These are phyloP conservation scores for Geotria australis DNA, from an alignment of 2,797 vertebrate species.

Conservation along the genomic window DNA sequence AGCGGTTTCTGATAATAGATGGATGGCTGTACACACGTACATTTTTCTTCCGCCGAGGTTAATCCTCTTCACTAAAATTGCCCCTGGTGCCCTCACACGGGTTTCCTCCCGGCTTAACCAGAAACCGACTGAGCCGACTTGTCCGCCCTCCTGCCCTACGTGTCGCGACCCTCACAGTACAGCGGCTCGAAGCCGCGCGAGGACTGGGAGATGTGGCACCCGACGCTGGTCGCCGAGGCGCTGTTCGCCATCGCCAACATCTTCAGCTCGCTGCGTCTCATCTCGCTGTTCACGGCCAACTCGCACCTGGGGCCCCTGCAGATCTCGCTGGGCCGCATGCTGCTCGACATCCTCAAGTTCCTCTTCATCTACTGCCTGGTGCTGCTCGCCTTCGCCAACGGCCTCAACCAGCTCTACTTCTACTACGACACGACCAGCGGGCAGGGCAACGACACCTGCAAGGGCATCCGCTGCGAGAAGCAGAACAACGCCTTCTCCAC, in stretches of 20 bases:
- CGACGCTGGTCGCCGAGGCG: conserved; percentile 76
- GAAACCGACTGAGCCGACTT: no score
- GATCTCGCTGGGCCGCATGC: conserved; percentile 83
- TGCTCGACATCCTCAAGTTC: conserved; percentile 97
- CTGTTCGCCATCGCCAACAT: conserved; percentile 97
- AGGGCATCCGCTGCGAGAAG: conserved; percentile 81
- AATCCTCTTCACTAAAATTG: no score
- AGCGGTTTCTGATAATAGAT: no score
- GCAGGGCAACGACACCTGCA: conserved; percentile 80
- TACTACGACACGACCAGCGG: conserved; percentile 86
- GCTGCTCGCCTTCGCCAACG: conserved; percentile 76
- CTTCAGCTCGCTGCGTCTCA: conserved; percentile 80
- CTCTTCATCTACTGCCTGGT: conserved; percentile 97
- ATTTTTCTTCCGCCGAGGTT: no score
- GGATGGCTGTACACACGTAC: no score
- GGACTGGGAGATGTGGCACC: conserved; percentile 99
- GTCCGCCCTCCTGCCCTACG: neutral
- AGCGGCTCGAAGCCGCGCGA: conserved; percentile 70
- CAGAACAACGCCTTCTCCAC: conserved; percentile 98
- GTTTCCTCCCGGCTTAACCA: no score
- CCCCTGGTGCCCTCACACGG: no score
- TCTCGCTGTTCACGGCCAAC: conserved; percentile 91
- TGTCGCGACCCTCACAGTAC: conserved; percentile 25
- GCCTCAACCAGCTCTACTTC: conserved; percentile 94
- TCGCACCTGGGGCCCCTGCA: conserved; percentile 86